phyloP scores from a whole-genome alignment of 2,888 invertebrate species.

The Glyphotaelius pellucidus region DNA sequence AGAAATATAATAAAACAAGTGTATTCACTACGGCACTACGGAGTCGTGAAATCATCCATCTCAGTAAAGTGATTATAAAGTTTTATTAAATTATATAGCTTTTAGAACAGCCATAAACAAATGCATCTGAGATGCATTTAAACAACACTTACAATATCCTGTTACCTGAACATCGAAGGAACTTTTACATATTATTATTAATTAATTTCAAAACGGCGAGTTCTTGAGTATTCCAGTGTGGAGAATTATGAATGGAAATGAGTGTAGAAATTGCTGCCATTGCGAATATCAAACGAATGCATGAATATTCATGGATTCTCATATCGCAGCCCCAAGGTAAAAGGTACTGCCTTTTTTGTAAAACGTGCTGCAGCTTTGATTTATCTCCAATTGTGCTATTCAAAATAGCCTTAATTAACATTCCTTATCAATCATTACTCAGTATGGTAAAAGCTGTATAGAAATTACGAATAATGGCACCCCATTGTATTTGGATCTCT shows the following conservation, averaged over 20 bases:
- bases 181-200: background rate
- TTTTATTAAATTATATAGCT: background rate
- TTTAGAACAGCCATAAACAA: background rate
- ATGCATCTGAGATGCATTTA: background rate
- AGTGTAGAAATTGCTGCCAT: background rate
- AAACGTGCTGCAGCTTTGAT: background rate
- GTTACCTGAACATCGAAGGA: background rate
- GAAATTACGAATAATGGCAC: background rate
- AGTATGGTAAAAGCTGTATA: background rate
- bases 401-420: background rate
- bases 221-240: background rate
- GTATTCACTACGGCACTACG: no score
- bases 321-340: background rate
- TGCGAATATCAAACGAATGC: background rate
- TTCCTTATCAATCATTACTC: background rate
- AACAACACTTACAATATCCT: background rate
- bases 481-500: background rate
- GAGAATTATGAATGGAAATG: background rate
- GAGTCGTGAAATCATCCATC: no score
- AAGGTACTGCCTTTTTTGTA: background rate
- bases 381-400: background rate
- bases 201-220: background rate
- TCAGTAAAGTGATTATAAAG: no score
- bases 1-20: no score
- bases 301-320: slow-evolving; percentile 2